A percentile compares a stretch with the other conserved stretches of the same genome.
Conservation (phyloP, 2,113 vertebrate genomes). For the Elgaria multicarinata region DNA sequence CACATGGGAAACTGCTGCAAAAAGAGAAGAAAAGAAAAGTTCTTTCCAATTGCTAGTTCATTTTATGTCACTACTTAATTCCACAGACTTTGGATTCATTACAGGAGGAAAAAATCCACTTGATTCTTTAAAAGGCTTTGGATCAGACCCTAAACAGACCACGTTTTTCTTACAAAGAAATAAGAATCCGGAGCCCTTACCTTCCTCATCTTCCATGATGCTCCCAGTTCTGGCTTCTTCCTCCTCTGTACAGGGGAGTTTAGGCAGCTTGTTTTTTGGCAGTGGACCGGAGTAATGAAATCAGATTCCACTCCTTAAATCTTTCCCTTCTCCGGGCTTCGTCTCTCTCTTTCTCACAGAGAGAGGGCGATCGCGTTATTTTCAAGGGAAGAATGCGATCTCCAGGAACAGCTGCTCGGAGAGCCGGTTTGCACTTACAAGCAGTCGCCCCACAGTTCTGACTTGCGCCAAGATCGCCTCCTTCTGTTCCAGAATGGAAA, state of each 20-base stretch:
- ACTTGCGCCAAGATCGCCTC: background rate
- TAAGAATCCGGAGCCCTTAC: background rate
- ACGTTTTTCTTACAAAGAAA: background rate
- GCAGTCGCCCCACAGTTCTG: background rate
- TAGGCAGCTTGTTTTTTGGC: background rate
- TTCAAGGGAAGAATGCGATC: background rate
- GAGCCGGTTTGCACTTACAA: background rate
- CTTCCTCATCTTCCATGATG: conserved; percentile 25
- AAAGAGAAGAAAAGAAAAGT: background rate
- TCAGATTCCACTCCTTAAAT: background rate
- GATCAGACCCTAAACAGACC: background rate
- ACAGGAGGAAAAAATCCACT: background rate
- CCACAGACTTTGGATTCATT: background rate
- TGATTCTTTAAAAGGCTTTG: background rate
- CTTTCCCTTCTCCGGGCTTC: background rate
- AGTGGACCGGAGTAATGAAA: background rate
- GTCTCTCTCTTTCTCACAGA: background rate
- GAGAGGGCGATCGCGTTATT: background rate
- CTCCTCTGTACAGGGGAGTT: background rate
- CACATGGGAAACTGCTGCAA: background rate
- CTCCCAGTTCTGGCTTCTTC: background rate
- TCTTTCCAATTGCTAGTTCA: background rate
- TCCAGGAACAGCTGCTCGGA: background rate
- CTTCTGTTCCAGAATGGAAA: background rate
- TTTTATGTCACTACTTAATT: background rate